Percentiles rank a stretch among this genome's conserved stretches.
phyloP scores from a whole-genome alignment of 2,888 invertebrate genomes.

The Odiellus spinosus region DNA sequence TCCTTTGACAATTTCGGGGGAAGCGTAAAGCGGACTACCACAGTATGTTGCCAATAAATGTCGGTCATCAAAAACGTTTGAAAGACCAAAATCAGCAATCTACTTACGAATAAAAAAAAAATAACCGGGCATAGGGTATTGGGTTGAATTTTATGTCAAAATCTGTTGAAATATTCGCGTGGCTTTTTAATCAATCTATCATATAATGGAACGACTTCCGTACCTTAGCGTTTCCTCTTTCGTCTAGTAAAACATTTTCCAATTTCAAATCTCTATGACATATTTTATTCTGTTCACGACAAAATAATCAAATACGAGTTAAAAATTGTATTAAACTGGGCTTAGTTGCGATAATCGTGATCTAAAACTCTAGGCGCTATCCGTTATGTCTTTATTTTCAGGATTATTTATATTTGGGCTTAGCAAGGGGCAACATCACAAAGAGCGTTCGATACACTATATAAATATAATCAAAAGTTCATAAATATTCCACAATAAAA shows the following conservation, averaged over 20 bases:
- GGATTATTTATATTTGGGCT: too few species aligned
- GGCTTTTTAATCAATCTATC: not conserved
- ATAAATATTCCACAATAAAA: too few species aligned
- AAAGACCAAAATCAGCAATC: conserved; percentile 97
- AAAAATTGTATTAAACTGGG: too few species aligned
- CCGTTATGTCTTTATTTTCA: too few species aligned
- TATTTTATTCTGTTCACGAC: conserved; percentile 55
- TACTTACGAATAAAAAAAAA: conserved; percentile 27
- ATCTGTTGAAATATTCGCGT: not conserved
- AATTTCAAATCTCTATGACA: conserved; percentile 91
- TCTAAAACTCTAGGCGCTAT: too few species aligned
- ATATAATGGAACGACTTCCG: conserved; percentile 18
- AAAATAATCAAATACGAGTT: not conserved
- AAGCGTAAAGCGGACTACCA: conserved; percentile 89
- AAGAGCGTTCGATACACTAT: too few species aligned
- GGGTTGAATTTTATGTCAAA: not conserved
- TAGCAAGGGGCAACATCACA: too few species aligned
- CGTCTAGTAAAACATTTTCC: conserved; percentile 85
- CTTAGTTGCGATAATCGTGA: too few species aligned
- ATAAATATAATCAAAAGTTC: too few species aligned
- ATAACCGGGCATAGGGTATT: not conserved
- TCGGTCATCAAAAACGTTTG: conserved; percentile 85
- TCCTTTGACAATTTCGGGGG: conserved; percentile 93
- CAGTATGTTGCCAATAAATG: conserved; percentile 79
- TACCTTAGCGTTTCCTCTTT: conserved; percentile 86